Percentiles rank a stretch among this genome's conserved stretches.
phyloP scores from a whole-genome alignment of 2,797 vertebrate genomes.

The Nyctibius grandis region DNA sequence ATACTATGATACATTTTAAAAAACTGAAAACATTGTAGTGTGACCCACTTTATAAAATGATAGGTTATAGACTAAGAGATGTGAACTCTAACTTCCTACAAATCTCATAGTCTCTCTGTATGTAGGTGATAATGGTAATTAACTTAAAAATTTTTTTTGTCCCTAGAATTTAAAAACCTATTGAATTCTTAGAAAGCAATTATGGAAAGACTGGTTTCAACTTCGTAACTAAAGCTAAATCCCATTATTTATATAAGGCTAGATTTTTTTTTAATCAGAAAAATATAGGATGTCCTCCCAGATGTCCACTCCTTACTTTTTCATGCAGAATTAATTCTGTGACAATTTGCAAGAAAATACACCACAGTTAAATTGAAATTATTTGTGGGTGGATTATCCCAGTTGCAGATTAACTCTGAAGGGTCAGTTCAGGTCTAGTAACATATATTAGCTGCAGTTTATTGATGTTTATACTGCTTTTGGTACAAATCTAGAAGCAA shows the following conservation, averaged over 20 bases:
- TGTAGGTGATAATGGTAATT: not conserved
- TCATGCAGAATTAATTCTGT: not conserved
- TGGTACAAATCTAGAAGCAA: not conserved
- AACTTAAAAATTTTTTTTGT: not conserved
- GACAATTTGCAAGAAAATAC: not conserved
- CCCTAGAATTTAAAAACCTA: not conserved
- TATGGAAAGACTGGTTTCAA: not conserved
- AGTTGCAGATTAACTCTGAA: not conserved
- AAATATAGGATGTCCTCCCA: not conserved
- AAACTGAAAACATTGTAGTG: not conserved
- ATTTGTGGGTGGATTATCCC: not conserved
- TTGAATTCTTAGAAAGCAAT: not conserved
- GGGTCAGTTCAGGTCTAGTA: not conserved
- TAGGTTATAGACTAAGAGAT: not conserved
- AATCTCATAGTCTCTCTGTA: not conserved
- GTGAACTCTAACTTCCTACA: not conserved
- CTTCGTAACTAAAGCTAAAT: not conserved
- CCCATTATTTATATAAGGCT: not conserved
- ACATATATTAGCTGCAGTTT: not conserved
- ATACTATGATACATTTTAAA: not conserved
- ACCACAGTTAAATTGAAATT: not conserved
- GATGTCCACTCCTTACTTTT: not conserved
- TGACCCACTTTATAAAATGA: not conserved
- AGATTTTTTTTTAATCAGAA: not conserved
- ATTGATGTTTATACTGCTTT: not conserved